Base-by-base conservation (phyloP, 2,888 invertebrate species). In the Caenorhabditis sulstoni region DNA sequence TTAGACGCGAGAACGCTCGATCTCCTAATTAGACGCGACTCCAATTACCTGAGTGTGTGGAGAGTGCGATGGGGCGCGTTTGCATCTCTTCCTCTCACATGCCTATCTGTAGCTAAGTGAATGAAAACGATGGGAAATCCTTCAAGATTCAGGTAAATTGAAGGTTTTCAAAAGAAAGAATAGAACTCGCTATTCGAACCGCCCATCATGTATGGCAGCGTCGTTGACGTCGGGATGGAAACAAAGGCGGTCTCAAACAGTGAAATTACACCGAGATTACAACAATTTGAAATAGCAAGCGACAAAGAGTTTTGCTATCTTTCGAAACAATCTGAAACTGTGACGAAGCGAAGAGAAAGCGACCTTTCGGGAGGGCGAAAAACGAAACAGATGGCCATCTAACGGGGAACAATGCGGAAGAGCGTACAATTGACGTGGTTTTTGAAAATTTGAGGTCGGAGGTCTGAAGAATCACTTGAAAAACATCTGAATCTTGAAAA, bases 241-340 rank as follows among this genome's bases (percentile, higher is more conserved):
- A 68, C 68, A 68, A 70, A 55, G 50, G 18, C 23, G 57, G 11
- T 39, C 18, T 16, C 47, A 62, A 62, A 65, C 44, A 52, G 29
- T 47, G n/a, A 45, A 37, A 23, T 53, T 62, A 73, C 73, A 50
- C 55, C 29, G 18, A 45, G 29, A 49, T 73, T 64, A 73, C 73
- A 29, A 29, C 29, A 64, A 58, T 55, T 14, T 4, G 14, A 44
- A 57, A 14, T 12, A 9, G 20, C 29, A 49, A 37, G 18, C 9
- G 64, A 73, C 73, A 64, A 73, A 57, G 57, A 57, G 71, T 58
- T 73, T 29, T 29, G 29, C 7, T 73, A 73, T 73, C 73, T 64
- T 9, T n/a, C 7, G 1, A 37, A 50, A 18, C 39, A 47, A 73
- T 73, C 73, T 73, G 62, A 64, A 71, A 65, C 47, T 57, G 49